Evolutionary conservation across 2,888 invertebrate species (phyloP).

Genomic region (Mythimna albipuncta): DNA sequence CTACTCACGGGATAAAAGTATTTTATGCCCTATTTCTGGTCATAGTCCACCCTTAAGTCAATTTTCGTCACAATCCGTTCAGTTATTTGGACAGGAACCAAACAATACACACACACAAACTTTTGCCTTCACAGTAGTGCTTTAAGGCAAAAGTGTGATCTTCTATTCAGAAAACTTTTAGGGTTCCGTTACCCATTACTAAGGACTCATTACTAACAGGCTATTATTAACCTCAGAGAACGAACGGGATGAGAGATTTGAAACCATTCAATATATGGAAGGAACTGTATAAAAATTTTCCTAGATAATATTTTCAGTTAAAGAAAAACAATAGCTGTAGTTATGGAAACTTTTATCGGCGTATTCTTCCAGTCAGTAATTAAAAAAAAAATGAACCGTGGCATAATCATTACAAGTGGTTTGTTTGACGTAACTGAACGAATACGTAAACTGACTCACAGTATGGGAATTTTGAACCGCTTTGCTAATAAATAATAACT

Average conservation of each 20-base stretch:
- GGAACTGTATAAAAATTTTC: neutral
- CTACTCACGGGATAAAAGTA: no score
- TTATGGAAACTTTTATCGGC: conserved; percentile 10
- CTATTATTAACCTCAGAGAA: no score
- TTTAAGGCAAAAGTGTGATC: no score
- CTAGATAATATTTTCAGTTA: neutral
- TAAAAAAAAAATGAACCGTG: conserved; percentile 16
- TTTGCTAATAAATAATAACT: conserved; percentile 18
- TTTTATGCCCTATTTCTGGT: no score
- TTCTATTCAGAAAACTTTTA: no score
- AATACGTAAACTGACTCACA: conserved; percentile 39
- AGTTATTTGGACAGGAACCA: no score
- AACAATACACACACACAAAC: no score
- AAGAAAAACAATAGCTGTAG: neutral
- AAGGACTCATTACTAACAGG: no score
- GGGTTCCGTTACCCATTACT: no score
- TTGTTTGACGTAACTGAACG: conserved; percentile 19
- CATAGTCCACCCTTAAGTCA: no score
- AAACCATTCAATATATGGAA: neutral
- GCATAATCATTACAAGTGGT: neutral
- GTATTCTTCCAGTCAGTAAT: conserved; percentile 13
- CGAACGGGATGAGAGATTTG: neutral
- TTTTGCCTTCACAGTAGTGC: no score
- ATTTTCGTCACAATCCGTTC: no score
- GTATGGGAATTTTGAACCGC: conserved; percentile 37